Conservation (phyloP, 2,113 vertebrate genomes). For the Balaenoptera acutorostrata region DNA sequence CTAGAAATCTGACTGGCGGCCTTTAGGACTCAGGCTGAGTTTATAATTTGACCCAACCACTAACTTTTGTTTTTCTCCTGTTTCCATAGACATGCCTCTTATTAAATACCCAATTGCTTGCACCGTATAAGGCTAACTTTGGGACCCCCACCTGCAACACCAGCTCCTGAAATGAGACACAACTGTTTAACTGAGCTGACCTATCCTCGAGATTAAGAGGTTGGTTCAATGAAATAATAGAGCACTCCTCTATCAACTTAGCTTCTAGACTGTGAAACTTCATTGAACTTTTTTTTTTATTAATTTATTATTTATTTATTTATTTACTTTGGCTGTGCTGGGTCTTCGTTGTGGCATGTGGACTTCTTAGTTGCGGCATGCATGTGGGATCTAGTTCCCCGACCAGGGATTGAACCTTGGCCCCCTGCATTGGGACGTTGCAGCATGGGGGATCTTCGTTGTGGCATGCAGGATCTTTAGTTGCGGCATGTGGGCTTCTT, state of each 20-base stretch:
- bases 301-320: no score
- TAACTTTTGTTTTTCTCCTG: neutral
- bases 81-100: neutral
- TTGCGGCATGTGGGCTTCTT: no score
- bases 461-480: no score
- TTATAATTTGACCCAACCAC: neutral
- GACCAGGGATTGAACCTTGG: no score
- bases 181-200: neutral
- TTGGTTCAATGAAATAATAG: neutral
- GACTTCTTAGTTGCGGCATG: no score
- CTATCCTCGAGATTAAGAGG: neutral
- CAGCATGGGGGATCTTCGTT: no score
- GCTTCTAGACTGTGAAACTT: neutral
- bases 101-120: neutral
- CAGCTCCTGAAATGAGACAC: neutral
- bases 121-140: neutral
- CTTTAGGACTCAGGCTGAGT: neutral
- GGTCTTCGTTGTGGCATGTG: no score
- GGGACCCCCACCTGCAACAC: neutral
- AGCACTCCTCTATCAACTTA: neutral
- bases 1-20: neutral
- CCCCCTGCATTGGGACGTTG: no score
- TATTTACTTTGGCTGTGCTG: no score
- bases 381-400: no score
- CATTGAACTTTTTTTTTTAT: neutral